Percentiles rank a stretch among this genome's conserved stretches.
Evolutionary conservation across 2,113 vertebrate species (phyloP).

Genomic region (Excalfactoria chinensis): DNA sequence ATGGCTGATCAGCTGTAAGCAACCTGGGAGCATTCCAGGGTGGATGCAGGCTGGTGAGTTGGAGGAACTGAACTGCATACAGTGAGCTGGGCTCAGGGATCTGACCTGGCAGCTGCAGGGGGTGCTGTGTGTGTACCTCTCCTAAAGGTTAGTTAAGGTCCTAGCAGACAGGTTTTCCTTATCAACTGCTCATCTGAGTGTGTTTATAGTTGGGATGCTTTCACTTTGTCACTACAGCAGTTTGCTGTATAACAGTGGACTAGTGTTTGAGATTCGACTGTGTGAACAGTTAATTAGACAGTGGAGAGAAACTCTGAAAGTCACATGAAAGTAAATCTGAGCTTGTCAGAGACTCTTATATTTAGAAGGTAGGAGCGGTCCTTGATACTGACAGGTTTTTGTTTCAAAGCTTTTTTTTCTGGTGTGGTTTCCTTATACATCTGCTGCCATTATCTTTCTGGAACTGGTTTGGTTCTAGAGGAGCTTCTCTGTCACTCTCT

Average conservation of each 20-base stretch:
- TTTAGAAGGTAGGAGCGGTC: not conserved
- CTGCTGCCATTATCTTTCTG: not conserved
- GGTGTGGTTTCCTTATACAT: not conserved
- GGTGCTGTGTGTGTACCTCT: not conserved
- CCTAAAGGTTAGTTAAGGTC: not conserved
- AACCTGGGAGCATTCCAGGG: accelerated
- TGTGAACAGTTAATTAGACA: not conserved
- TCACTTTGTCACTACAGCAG: not conserved
- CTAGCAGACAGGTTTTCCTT: not conserved
- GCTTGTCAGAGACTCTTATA: not conserved
- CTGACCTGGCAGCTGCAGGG: not conserved
- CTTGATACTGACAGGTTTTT: not conserved
- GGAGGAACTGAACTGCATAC: not conserved
- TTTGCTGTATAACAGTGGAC: not conserved
- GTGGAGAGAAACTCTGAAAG: not conserved
- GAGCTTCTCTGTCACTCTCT: not conserved
- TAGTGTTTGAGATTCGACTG: not conserved
- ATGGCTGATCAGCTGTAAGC: accelerated
- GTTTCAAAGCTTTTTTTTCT: not conserved
- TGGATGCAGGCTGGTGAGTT: not conserved
- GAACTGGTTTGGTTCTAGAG: not conserved
- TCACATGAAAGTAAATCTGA: not conserved
- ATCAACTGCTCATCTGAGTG: not conserved
- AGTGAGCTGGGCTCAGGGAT: not conserved
- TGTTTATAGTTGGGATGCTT: not conserved